Percentiles rank a stretch among this genome's conserved stretches.
Conservation (phyloP, 2,888 invertebrate species). For the Hesperia comma region DNA sequence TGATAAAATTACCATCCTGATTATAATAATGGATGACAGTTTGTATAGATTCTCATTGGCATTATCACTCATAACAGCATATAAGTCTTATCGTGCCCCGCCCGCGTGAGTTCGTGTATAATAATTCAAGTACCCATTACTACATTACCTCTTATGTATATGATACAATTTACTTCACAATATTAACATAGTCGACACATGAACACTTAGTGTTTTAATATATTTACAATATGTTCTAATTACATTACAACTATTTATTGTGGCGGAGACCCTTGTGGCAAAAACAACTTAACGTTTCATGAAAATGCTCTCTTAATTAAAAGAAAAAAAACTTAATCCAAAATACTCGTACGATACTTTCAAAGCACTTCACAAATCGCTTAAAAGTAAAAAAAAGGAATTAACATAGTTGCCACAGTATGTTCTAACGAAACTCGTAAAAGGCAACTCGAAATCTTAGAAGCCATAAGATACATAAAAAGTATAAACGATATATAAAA, state of each 20-base stretch:
- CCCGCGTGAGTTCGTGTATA: constrained; percentile 8
- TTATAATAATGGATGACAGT: no score
- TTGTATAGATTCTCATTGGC: background rate
- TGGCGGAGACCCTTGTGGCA: constrained; percentile 48
- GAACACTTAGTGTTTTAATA: constrained; percentile 39
- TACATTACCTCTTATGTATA: constrained; percentile 32
- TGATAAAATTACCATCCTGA: no score
- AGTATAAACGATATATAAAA: constrained; percentile 40
- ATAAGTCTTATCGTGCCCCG: constrained; percentile 14
- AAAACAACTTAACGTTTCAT: constrained; percentile 39
- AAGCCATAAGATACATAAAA: constrained; percentile 1
- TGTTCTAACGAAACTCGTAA: constrained; percentile 16
- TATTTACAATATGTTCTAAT: constrained; percentile 42
- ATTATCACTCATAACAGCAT: background rate
- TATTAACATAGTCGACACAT: constrained; percentile 38
- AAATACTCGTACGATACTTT: constrained; percentile 12
- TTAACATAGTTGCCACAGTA: constrained; percentile 57
- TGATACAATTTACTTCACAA: constrained; percentile 40
- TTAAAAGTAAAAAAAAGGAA: constrained; percentile 52
- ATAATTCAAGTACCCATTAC: constrained; percentile 22
- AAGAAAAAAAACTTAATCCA: constrained; percentile 18
- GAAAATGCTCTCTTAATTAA: constrained; percentile 26
- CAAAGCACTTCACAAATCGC: constrained; percentile 24
- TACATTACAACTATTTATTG: constrained; percentile 37
- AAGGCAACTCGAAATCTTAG: constrained; percentile 3